A percentile compares a stretch with the other conserved stretches of the same genome.
These are phyloP conservation scores for Macquaria ambigua DNA, from an alignment of 2,113 vertebrate species.

Conservation along the genomic window DNA sequence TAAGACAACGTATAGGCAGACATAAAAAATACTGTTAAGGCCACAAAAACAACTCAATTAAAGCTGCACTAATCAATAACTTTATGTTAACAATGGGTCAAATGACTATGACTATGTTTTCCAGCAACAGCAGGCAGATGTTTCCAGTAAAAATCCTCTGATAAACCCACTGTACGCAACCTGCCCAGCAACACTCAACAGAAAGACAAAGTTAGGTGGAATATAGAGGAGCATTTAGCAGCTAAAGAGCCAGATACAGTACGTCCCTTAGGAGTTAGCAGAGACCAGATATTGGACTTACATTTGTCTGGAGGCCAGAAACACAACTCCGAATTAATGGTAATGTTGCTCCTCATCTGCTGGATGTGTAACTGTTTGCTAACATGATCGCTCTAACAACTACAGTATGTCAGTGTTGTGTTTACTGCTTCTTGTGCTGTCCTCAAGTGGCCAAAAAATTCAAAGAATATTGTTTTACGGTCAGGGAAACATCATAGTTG, in stretches of 20 bases:
- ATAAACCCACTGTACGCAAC: neutral
- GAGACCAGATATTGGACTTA: too few relatives aligned
- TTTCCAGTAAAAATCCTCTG: neutral
- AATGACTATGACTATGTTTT: neutral
- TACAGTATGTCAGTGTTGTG: too few relatives aligned
- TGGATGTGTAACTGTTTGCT: too few relatives aligned
- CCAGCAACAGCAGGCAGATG: neutral
- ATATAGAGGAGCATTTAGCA: conserved; percentile 1
- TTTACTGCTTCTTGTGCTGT: neutral
- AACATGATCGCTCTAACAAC: too few relatives aligned
- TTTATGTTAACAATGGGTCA: neutral
- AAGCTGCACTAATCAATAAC: neutral
- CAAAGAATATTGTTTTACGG: too few relatives aligned
- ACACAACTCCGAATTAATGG: too few relatives aligned
- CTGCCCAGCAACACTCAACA: neutral
- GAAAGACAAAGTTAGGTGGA: neutral
- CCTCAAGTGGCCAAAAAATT: neutral
- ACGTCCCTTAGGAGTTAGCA: too few relatives aligned
- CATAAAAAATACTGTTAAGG: neutral
- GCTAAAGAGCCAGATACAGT: conserved; percentile 1
- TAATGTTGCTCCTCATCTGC: too few relatives aligned
- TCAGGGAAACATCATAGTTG: too few relatives aligned
- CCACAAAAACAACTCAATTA: neutral
- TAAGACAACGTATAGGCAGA: neutral
- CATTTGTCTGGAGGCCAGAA: too few relatives aligned